Evolutionary conservation across 2,113 vertebrate species (phyloP).

Genomic region (Pungitius pungitius): DNA sequence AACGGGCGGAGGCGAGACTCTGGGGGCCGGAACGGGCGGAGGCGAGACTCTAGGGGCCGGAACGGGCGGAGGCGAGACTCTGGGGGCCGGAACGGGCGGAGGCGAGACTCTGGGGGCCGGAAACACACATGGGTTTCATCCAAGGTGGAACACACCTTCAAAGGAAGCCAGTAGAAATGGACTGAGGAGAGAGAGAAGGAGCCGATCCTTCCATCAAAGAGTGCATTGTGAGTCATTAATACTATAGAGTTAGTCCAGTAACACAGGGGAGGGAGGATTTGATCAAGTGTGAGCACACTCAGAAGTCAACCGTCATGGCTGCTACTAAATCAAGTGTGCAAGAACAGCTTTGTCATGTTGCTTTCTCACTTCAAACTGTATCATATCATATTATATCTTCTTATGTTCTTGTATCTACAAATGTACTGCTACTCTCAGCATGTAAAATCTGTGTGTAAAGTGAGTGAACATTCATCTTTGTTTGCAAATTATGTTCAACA

Average conservation of each 20-base stretch:
- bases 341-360: not conserved
- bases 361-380: not conserved
- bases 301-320: not conserved
- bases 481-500: not conserved
- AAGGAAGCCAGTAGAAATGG: not conserved
- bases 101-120: no score
- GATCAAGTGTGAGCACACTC: slow-evolving; percentile 26
- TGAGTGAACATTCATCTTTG: not conserved
- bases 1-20: no score
- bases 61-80: no score
- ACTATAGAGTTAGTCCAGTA: slow-evolving; percentile 6
- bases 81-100: no score
- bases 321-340: slow-evolving; percentile 5
- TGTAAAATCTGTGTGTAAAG: not conserved
- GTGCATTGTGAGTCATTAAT: slow-evolving; percentile 37
- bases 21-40: no score
- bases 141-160: not conserved
- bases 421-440: not conserved
- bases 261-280: slow-evolving; percentile 25
- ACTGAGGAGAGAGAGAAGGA: slow-evolving; percentile 12
- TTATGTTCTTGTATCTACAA: not conserved
- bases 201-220: slow-evolving; percentile 30
- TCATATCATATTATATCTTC: no score
- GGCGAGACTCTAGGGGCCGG: no score
- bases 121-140: no score